Conservation (phyloP, 2,888 invertebrate species). For the Galerucella nymphaeae region DNA sequence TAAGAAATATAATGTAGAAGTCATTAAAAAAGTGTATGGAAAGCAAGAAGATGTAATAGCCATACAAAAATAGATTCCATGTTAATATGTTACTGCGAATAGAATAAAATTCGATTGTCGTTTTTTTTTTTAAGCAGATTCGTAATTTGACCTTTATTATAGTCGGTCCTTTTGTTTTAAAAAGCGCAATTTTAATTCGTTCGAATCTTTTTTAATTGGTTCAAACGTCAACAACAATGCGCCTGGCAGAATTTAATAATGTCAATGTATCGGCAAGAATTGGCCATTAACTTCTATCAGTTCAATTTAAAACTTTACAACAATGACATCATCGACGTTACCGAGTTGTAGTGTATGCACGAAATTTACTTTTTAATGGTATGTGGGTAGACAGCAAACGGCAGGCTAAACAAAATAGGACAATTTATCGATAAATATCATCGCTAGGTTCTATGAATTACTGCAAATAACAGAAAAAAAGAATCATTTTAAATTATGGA, state of each 20-base stretch:
- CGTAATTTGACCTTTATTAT: neutral
- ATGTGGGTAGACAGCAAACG: conserved; percentile 30
- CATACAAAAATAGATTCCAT: too few species aligned
- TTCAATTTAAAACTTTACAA: conserved; percentile 44
- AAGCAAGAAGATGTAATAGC: too few species aligned
- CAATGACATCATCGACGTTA: conserved; percentile 45
- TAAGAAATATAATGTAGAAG: too few species aligned
- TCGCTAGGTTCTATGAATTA: too few species aligned
- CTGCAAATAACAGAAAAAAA: too few species aligned
- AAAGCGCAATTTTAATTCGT: conserved; percentile 22
- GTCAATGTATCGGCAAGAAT: conserved; percentile 43
- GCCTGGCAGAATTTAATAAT: conserved; percentile 46
- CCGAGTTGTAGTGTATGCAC: conserved; percentile 40
- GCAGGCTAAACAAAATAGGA: neutral
- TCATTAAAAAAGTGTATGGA: too few species aligned
- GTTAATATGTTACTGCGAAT: too few species aligned
- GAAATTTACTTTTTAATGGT: conserved; percentile 30
- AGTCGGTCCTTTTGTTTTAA: conserved; percentile 13
- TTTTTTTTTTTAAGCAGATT: neutral
- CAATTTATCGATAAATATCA: neutral
- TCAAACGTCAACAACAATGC: conserved; percentile 43
- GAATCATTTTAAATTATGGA: too few species aligned
- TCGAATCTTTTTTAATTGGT: conserved; percentile 35
- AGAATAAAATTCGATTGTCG: too few species aligned
- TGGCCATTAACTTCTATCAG: conserved; percentile 46